Percentiles rank a stretch among this genome's conserved stretches.
phyloP scores from a whole-genome alignment of 2,113 vertebrate species.

The Puntigrus tetrazona region DNA sequence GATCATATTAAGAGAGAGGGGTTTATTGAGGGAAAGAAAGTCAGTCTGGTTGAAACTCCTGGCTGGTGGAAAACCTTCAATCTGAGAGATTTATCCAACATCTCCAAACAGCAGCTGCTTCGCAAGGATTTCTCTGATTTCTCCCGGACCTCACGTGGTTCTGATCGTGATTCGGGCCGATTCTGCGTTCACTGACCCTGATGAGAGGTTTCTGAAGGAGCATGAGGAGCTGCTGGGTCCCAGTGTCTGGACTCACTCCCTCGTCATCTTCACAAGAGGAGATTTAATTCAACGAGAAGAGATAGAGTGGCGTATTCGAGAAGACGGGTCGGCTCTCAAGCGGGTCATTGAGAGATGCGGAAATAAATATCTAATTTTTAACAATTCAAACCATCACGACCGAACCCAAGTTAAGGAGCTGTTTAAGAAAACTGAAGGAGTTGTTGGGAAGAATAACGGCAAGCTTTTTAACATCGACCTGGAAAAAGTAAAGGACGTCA shows the following conservation, averaged over 20 bases:
- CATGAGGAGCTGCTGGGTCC: neutral
- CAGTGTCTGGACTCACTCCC: constrained; percentile 4
- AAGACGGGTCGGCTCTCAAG: neutral
- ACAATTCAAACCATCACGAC: neutral
- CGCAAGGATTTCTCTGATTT: neutral
- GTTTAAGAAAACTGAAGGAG: neutral
- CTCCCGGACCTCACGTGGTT: constrained; percentile 6
- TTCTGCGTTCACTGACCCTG: neutral
- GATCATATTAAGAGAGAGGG: constrained; percentile 19
- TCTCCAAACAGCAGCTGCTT: constrained; percentile 14
- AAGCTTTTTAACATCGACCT: neutral
- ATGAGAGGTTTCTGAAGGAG: neutral
- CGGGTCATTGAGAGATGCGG: constrained; percentile 10
- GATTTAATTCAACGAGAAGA: neutral
- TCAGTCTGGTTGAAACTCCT: constrained; percentile 2
- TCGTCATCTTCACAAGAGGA: constrained; percentile 22
- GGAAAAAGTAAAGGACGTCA: neutral
- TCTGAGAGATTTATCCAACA: neutral
- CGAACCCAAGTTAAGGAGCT: neutral
- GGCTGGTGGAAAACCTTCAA: constrained; percentile 31
- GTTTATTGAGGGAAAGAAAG: neutral
- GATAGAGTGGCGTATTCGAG: neutral
- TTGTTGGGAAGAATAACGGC: neutral
- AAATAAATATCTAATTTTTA: constrained; percentile 8
- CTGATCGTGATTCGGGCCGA: neutral